A percentile compares a stretch with the other conserved stretches of the same genome.
Evolutionary conservation across 2,113 vertebrate species (phyloP).

Genomic region (Chrysochloris asiatica): DNA sequence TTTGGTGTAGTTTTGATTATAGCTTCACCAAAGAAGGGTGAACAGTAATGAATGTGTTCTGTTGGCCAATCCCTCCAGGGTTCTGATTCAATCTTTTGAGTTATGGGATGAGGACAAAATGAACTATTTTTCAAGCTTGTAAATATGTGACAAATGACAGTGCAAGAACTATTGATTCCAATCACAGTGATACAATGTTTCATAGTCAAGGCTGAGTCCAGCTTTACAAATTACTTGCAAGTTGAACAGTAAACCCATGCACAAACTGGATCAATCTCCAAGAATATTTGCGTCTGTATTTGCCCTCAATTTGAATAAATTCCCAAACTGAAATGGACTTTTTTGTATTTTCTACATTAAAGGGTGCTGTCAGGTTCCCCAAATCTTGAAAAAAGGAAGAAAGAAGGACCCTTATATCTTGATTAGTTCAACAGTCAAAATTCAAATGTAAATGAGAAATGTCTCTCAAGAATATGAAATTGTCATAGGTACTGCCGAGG

Average conservation of each 20-base stretch:
- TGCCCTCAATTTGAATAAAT: constrained; percentile 81
- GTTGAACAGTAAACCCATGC: constrained; percentile 82
- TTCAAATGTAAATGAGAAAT: constrained; percentile 19
- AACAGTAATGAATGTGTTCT: constrained; percentile 86
- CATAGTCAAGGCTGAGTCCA: constrained; percentile 88
- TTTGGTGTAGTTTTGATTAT: constrained; percentile 37
- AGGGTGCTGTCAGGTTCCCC: not conserved
- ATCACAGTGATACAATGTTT: constrained; percentile 96
- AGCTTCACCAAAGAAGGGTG: constrained; percentile 75
- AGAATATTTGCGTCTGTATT: constrained; percentile 75
- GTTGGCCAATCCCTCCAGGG: constrained; percentile 84
- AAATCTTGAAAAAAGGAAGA: not conserved
- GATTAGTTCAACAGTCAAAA: not conserved
- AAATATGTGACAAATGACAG: constrained; percentile 99
- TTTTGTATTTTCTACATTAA: constrained; percentile 59
- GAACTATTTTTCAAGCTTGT: constrained; percentile 99
- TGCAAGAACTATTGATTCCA: constrained; percentile 98
- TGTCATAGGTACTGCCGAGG: not conserved
- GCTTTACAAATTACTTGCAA: constrained; percentile 88
- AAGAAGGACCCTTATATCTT: not conserved
- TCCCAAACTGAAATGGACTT: constrained; percentile 59
- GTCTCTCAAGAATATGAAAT: not conserved
- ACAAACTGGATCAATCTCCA: constrained; percentile 81
- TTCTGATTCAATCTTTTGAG: constrained; percentile 91
- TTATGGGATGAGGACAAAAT: constrained; percentile 96